Conservation (phyloP, 2,888 invertebrate species). For the Polymixis lichenea region DNA sequence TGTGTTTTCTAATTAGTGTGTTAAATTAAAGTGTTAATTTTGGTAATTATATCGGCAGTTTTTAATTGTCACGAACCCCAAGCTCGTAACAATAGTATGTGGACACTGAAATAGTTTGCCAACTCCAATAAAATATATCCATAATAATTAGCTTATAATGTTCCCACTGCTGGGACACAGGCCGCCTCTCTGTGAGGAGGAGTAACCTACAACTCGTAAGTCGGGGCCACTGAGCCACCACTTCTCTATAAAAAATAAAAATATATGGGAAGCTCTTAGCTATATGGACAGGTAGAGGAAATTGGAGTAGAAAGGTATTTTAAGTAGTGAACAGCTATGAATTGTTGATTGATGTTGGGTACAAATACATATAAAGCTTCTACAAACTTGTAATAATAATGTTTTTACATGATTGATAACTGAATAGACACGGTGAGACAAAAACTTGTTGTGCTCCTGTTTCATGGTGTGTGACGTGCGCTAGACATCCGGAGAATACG, state of each 20-base stretch:
- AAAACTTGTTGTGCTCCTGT: neutral
- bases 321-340: neutral
- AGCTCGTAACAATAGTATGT: too few relatives aligned
- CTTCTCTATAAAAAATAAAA: neutral
- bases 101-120: neutral
- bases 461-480: neutral
- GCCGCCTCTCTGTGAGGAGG: too few relatives aligned
- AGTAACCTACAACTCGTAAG: too few relatives aligned
- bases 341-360: neutral
- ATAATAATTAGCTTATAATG: too few relatives aligned
- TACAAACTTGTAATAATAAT: neutral
- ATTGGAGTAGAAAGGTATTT: neutral
- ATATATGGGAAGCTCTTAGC: neutral
- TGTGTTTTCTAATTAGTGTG: too few relatives aligned
- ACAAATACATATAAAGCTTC: constrained; percentile 9
- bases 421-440: neutral
- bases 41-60: too few relatives aligned
- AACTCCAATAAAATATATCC: neutral
- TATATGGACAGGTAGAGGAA: too few relatives aligned
- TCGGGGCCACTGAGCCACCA: too few relatives aligned
- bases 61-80: too few relatives aligned
- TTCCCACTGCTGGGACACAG: too few relatives aligned
- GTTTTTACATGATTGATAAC: constrained; percentile 1
- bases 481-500: neutral
- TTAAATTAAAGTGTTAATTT: too few relatives aligned